Percentiles rank a stretch among this genome's conserved stretches.
Evolutionary conservation across 2,113 vertebrate genomes (phyloP).

Genomic region (Opisthocomus hoazin): DNA sequence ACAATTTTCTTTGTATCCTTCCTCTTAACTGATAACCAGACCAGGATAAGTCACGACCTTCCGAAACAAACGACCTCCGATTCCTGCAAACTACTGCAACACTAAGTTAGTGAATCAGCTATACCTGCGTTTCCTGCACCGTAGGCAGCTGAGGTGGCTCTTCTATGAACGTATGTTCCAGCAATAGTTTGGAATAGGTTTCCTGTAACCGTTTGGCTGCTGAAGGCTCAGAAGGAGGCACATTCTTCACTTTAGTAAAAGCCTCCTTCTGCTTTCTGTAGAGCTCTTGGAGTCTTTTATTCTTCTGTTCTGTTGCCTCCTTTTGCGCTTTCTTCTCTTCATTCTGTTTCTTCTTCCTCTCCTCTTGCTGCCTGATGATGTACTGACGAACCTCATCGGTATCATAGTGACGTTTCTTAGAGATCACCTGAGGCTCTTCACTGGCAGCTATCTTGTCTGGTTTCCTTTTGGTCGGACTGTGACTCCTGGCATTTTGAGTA

Average conservation of each 20-base stretch:
- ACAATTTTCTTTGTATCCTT: not conserved
- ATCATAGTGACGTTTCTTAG: constrained; percentile 90
- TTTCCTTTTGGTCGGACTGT: constrained; percentile 80
- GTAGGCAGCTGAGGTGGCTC: constrained; percentile 58
- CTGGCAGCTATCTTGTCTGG: constrained; percentile 64
- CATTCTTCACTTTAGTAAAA: constrained; percentile 62
- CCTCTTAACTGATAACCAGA: not conserved
- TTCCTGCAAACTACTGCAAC: not conserved
- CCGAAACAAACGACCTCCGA: not conserved
- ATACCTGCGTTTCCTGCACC: constrained; percentile 70
- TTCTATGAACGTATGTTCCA: constrained; percentile 75
- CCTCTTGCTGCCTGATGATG: constrained; percentile 89
- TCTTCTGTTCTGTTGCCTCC: constrained; percentile 83
- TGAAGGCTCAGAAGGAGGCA: constrained; percentile 58
- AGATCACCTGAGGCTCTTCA: constrained; percentile 76
- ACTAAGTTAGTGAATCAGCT: not conserved
- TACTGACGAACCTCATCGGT: constrained; percentile 88
- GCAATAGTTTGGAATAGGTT: constrained; percentile 84
- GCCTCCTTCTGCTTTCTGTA: constrained; percentile 88
- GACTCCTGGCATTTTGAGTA: constrained; percentile 69
- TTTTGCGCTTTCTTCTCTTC: constrained; percentile 87
- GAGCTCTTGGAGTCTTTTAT: constrained; percentile 90
- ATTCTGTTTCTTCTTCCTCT: constrained; percentile 84
- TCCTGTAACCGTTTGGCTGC: constrained; percentile 74
- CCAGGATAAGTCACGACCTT: not conserved